A percentile compares a stretch with the other conserved stretches of the same genome.
Conservation (phyloP, 2,888 invertebrate species). For the Scaptomyza reducta region DNA sequence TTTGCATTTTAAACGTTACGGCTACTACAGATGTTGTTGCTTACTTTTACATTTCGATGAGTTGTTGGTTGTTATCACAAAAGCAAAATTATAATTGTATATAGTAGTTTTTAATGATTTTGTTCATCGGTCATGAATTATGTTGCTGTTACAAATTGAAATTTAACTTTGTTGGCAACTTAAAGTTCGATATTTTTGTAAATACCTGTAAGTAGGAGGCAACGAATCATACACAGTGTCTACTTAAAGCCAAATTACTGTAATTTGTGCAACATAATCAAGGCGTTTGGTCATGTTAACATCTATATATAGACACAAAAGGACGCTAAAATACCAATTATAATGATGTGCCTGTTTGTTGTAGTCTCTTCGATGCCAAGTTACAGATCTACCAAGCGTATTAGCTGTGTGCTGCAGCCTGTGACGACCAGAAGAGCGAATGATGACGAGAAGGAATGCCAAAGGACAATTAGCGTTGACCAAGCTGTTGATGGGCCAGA, state of each 20-base stretch:
- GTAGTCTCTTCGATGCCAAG: slow-evolving; percentile 30
- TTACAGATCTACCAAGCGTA: slow-evolving; percentile 50
- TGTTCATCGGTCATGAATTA: slow-evolving; percentile 21
- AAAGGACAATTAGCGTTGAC: slow-evolving; percentile 72
- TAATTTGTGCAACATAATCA: slow-evolving; percentile 74
- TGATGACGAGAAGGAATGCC: slow-evolving; percentile 71
- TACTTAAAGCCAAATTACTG: slow-evolving; percentile 71
- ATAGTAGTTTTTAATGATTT: slow-evolving; percentile 11
- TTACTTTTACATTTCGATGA: slow-evolving; percentile 68
- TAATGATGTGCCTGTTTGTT: slow-evolving; percentile 49
- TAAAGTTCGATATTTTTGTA: slow-evolving; percentile 11
- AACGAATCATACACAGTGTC: slow-evolving; percentile 34
- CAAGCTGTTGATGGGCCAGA: slow-evolving; percentile 46
- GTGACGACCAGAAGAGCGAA: slow-evolving; percentile 34
- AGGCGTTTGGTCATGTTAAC: slow-evolving; percentile 51
- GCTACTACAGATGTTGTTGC: slow-evolving; percentile 41
- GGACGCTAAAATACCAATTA: slow-evolving; percentile 74
- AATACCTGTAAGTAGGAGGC: slow-evolving; percentile 4
- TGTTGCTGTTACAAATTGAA: slow-evolving; percentile 13
- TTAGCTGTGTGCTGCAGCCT: slow-evolving; percentile 45
- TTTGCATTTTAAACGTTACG: slow-evolving; percentile 65
- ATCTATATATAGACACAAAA: slow-evolving; percentile 74
- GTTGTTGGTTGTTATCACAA: slow-evolving; percentile 26
- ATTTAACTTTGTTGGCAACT: not conserved
- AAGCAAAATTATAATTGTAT: slow-evolving; percentile 2